Evolutionary conservation across 2,797 vertebrate species (phyloP).

Genomic region (Xiphorhynchus erythropygius): DNA sequence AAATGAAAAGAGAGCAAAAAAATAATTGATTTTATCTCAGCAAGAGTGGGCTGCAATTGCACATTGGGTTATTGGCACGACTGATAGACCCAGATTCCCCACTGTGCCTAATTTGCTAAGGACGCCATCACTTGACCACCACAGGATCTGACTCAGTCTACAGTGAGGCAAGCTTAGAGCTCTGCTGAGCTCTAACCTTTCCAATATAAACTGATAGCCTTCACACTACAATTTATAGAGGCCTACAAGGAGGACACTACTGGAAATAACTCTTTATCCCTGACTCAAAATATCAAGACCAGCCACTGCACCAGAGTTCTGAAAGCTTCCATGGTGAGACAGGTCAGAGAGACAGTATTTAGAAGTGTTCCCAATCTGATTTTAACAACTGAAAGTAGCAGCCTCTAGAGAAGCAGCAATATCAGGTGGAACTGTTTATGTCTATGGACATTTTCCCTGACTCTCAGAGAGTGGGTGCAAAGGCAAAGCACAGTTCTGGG

Average conservation of each 20-base stretch:
- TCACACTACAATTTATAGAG: neutral
- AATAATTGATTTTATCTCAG: constrained; percentile 30
- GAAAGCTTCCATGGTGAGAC: neutral
- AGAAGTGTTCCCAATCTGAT: neutral
- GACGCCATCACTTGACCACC: neutral
- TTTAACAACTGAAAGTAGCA: neutral
- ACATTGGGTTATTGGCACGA: neutral
- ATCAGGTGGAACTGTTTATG: neutral
- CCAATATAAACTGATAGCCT: neutral
- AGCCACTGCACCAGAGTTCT: neutral
- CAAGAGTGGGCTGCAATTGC: neutral
- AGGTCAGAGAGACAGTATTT: neutral
- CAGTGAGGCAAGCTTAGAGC: neutral
- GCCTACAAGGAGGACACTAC: neutral
- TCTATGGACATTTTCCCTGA: rapidly evolving
- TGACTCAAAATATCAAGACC: neutral
- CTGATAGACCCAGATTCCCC: neutral
- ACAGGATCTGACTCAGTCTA: neutral
- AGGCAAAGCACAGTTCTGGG: neutral
- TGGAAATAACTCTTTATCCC: neutral
- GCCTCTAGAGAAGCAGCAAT: neutral
- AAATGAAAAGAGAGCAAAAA: neutral
- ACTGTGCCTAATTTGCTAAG: constrained; percentile 4
- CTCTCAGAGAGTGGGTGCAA: neutral
- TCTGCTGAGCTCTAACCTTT: neutral